These are phyloP conservation scores for zebrafish (Danio rerio) DNA, from an alignment of 2,113 vertebrate genomes.

Conservation along the genomic window DNA sequence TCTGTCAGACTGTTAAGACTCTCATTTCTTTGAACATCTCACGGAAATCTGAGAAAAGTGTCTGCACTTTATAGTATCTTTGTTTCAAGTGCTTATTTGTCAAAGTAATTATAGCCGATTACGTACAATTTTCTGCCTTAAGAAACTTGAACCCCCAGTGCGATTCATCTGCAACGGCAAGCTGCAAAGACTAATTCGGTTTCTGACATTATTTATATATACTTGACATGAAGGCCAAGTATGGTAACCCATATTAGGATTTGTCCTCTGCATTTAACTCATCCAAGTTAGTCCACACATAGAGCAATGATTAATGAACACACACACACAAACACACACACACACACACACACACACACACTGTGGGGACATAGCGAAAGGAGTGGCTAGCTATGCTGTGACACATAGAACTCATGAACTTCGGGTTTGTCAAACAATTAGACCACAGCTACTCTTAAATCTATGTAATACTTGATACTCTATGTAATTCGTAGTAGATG, in stretches of 20 bases:
- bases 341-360: too few species aligned
- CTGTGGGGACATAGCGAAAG: too few species aligned
- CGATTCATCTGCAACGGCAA: background rate
- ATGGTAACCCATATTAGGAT: background rate
- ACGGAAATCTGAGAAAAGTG: conserved; percentile 28
- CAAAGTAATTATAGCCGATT: conserved; percentile 49
- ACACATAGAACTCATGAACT: too few species aligned
- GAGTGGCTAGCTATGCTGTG: too few species aligned
- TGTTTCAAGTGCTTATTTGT: conserved; percentile 43
- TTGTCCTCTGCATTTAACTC: too few species aligned
- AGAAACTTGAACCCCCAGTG: conserved; percentile 27
- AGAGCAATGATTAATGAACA: too few species aligned
- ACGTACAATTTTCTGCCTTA: conserved; percentile 23
- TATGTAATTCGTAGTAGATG: too few species aligned
- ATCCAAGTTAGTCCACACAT: too few species aligned
- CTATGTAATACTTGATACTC: too few species aligned
- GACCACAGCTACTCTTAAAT: too few species aligned
- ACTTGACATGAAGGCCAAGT: background rate
- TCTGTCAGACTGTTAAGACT: conserved; percentile 47
- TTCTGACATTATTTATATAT: background rate
- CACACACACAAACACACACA: too few species aligned
- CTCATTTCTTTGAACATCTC: conserved; percentile 38
- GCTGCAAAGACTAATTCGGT: background rate
- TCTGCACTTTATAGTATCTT: conserved; percentile 29
- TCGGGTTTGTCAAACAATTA: too few species aligned